A percentile compares a stretch with the other conserved stretches of the same genome.
Conservation (phyloP, 2,113 vertebrate genomes). For the Leucoraja erinaceus region DNA sequence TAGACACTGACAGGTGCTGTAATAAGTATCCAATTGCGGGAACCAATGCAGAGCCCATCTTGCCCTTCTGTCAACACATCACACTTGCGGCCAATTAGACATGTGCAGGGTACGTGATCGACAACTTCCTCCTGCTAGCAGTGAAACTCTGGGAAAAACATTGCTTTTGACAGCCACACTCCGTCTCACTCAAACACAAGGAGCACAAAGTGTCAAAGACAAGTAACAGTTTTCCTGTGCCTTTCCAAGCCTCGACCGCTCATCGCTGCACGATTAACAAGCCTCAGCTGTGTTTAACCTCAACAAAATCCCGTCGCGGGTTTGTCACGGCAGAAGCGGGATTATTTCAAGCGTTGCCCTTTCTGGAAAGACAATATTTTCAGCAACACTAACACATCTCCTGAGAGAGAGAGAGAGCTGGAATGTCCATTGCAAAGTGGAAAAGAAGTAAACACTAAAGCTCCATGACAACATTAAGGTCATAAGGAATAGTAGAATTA, state of each 20-base stretch:
- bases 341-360: slow-evolving; percentile 59
- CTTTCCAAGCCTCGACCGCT: slow-evolving; percentile 40
- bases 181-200: not conserved
- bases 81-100: not conserved
- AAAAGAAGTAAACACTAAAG: not conserved
- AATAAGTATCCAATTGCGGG: not conserved
- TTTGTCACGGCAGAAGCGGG: slow-evolving; percentile 60
- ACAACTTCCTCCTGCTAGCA: not conserved
- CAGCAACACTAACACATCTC: slow-evolving; percentile 39
- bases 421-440: not conserved
- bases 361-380: slow-evolving; percentile 60
- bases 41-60: not conserved
- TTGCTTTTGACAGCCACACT: not conserved
- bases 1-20: not conserved
- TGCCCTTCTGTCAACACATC: not conserved
- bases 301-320: slow-evolving; percentile 49
- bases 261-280: slow-evolving; percentile 42
- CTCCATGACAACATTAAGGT: no score
- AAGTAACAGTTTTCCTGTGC: slow-evolving; percentile 44
- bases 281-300: slow-evolving; percentile 45
- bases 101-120: not conserved
- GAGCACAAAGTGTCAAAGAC: slow-evolving; percentile 39
- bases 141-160: not conserved
- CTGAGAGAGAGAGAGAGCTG: no score
- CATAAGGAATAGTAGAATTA: no score